Base-by-base conservation (phyloP, 2,888 invertebrate species). In the Perizoma affinitatum region DNA sequence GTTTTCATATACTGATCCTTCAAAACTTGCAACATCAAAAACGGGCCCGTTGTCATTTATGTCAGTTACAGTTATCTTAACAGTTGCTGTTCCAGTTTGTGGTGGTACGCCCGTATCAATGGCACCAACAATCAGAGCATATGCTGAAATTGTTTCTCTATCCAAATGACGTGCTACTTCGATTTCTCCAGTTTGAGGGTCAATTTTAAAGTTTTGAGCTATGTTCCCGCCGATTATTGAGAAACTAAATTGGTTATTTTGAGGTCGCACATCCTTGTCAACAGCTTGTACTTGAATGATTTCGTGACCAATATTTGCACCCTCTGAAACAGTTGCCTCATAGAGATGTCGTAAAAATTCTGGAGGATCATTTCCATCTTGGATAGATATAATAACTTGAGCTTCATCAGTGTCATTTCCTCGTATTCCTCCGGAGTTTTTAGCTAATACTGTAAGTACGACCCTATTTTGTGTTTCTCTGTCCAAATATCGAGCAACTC, bases 331-430 rank as follows among this genome's bases (percentile, higher is more conserved):
- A 63, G 94, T 94, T 0, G 96, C 94, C 75, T 96, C 96, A 81
- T 98, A 98, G 22, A 94, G 81, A 51, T 93, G 93, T 74, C 96
- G 94, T n/a, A 96, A 86, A 82, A 99, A 99, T 82, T 97, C 97
- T 0, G 98, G 98, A 0, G 98, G 98, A 90, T 98, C 98, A 80
- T 98, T 98, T 22, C 98, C 98, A 83, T 98, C 98, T 88, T 98
- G 97, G 66, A 99, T 97, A 0, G 97, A 96, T 65, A 99, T 96
- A 50, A 97, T 96, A 0, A 99, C 97, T 87, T 97, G 97, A 4
- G 98, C 98, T 87, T 97, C 98, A 79, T 98, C 98, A 0, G 98
- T 98, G 77, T 98, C 98, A 80, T 98, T 98, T 4, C 98, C 98
- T 43, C 96, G 94, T 70, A 99, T 98, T 11, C 98, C 97, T 9